phyloP scores from a whole-genome alignment of 1,140 invertebrate genomes.

The Drosophila kurseongensis region DNA sequence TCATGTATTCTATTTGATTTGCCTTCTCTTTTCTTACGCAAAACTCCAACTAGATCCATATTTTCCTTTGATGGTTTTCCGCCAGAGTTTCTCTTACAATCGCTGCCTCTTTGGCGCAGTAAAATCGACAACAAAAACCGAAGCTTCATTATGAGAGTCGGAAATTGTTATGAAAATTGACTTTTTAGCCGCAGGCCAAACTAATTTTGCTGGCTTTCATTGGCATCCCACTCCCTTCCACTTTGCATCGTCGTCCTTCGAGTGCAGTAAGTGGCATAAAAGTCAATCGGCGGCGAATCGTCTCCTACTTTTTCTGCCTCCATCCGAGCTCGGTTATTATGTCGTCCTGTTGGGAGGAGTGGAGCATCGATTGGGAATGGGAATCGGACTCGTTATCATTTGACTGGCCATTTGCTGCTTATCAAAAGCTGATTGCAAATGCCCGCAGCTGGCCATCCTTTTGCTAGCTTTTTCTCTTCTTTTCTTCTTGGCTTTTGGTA shows the following conservation, averaged over 20 bases:
- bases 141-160: slow-evolving; percentile 73
- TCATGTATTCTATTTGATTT: not conserved
- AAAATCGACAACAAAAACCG: slow-evolving; percentile 65
- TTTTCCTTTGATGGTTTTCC: not conserved
- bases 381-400: slow-evolving; percentile 72
- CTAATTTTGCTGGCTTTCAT: slow-evolving; percentile 66
- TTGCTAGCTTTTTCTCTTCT: slow-evolving; percentile 9
- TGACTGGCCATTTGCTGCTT: slow-evolving; percentile 80
- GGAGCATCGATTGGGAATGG: slow-evolving; percentile 24
- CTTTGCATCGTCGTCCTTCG: slow-evolving; percentile 10
- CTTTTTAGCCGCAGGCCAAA: slow-evolving; percentile 73
- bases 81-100: slow-evolving; percentile 6
- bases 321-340: slow-evolving; percentile 19
- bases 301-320: slow-evolving; percentile 26
- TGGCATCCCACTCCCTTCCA: slow-evolving; percentile 8
- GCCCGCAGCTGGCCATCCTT: slow-evolving; percentile 58
- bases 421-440: slow-evolving; percentile 80
- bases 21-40: not conserved
- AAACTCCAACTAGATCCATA: slow-evolving; percentile 6
- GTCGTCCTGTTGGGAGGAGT: slow-evolving; percentile 6
- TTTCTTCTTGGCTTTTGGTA: slow-evolving; percentile 7
- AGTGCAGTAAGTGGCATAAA: slow-evolving; percentile 52
- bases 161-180: slow-evolving; percentile 83
- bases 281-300: slow-evolving; percentile 58
- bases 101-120: slow-evolving; percentile 34